These are phyloP conservation scores for Apotomis capreana DNA, from an alignment of 2,888 invertebrate species.

Conservation along the genomic window DNA sequence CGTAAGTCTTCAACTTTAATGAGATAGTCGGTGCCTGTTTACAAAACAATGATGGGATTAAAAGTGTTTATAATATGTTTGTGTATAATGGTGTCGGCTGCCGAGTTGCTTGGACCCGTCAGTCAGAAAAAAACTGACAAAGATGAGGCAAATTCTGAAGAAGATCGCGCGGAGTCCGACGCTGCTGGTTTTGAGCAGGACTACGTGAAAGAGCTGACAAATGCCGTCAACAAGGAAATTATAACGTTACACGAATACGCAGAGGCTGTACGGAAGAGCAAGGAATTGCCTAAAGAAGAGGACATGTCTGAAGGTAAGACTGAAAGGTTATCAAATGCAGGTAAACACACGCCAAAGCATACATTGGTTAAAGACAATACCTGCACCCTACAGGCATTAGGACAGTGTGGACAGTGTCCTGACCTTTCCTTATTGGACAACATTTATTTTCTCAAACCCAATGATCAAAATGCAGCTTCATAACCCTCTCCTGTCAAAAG, in stretches of 20 bases:
- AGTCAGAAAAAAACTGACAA: constrained; percentile 52
- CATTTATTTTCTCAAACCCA: too few relatives aligned
- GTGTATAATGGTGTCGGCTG: constrained; percentile 60
- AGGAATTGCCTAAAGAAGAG: constrained; percentile 56
- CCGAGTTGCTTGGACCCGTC: constrained; percentile 72
- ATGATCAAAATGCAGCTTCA: too few relatives aligned
- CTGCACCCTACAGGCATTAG: too few relatives aligned
- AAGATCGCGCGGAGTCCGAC: constrained; percentile 34
- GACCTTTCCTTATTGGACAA: too few relatives aligned
- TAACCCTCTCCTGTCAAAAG: too few relatives aligned
- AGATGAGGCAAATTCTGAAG: constrained; percentile 37
- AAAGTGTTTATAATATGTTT: constrained; percentile 60
- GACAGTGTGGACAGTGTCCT: too few relatives aligned
- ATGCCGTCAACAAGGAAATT: constrained; percentile 66
- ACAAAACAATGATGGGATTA: constrained; percentile 60
- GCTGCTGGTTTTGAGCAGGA: constrained; percentile 52
- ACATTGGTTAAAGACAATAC: too few relatives aligned
- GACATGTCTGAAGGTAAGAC: constrained; percentile 51
- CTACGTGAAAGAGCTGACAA: constrained; percentile 63
- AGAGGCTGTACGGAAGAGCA: constrained; percentile 62
- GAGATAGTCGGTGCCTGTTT: constrained; percentile 50
- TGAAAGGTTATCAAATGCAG: too few relatives aligned
- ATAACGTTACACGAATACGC: constrained; percentile 66
- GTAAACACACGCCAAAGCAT: too few relatives aligned
- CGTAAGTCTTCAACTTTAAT: constrained; percentile 62